These are phyloP conservation scores for Sylvietta virens DNA, from an alignment of 2,113 vertebrate genomes.

Conservation along the genomic window DNA sequence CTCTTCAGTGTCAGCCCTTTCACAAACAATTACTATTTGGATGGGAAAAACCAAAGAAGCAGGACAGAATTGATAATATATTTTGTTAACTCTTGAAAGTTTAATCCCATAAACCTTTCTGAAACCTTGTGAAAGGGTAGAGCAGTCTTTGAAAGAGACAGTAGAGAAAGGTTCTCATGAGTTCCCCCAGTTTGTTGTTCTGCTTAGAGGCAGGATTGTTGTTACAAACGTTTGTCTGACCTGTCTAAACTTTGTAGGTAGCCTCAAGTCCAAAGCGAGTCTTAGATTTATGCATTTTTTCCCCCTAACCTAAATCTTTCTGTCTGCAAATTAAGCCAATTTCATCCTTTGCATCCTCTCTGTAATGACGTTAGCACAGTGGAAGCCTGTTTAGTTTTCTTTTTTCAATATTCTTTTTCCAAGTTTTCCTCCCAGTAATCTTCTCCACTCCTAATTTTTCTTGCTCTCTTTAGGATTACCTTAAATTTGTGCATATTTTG, in stretches of 20 bases:
- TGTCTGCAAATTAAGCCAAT: slow-evolving; percentile 31
- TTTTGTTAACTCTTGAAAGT: slow-evolving; percentile 22
- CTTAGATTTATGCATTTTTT: neutral
- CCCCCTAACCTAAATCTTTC: slow-evolving; percentile 17
- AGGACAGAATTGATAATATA: neutral
- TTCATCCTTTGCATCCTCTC: slow-evolving; percentile 48
- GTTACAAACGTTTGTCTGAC: slow-evolving; percentile 4
- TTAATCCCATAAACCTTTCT: slow-evolving; percentile 6
- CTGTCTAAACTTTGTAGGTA: slow-evolving; percentile 20
- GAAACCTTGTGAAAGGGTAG: neutral
- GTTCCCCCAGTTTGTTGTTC: neutral
- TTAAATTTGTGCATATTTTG: neutral
- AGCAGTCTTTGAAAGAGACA: neutral
- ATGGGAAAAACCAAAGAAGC: neutral
- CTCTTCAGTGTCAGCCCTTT: slow-evolving; percentile 15
- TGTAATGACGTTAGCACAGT: neutral
- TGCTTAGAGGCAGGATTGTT: slow-evolving; percentile 15
- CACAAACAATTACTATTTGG: slow-evolving; percentile 1
- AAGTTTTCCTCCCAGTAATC: neutral
- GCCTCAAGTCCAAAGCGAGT: slow-evolving; percentile 9
- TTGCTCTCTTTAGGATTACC: neutral
- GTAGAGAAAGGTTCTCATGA: neutral
- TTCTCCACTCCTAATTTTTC: neutral
- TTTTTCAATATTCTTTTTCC: neutral
- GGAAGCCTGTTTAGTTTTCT: neutral